Evolutionary conservation across 2,888 invertebrate species (phyloP).

Genomic region (Graphium colonna): DNA sequence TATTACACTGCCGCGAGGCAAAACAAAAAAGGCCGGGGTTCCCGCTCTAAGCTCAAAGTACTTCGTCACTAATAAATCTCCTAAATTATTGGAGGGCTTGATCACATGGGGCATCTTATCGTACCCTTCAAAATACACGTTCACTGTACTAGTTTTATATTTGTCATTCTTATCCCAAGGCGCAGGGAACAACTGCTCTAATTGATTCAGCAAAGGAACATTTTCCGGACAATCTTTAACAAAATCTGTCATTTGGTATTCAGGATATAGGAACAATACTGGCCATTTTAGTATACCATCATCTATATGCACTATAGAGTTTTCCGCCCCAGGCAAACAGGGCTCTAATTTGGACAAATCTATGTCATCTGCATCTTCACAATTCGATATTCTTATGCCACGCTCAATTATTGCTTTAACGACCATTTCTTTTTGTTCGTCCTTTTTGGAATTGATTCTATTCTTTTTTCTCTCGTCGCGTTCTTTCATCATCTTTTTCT

Average conservation of each 20-base stretch:
- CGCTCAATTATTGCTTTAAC: conserved; percentile 66
- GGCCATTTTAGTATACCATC: conserved; percentile 89
- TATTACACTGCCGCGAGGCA: conserved; percentile 77
- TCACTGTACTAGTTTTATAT: conserved; percentile 81
- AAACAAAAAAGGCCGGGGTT: conserved; percentile 83
- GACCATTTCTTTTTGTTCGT: conserved; percentile 58
- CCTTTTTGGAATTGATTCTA: conserved; percentile 56
- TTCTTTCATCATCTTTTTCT: conserved; percentile 69
- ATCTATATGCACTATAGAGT: conserved; percentile 82
- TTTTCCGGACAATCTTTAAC: conserved; percentile 90
- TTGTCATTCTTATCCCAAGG: conserved; percentile 85
- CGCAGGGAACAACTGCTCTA: conserved; percentile 83
- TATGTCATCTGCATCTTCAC: conserved; percentile 64
- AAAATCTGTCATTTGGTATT: conserved; percentile 92
- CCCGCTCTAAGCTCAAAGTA: conserved; percentile 83
- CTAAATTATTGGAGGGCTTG: conserved; percentile 75
- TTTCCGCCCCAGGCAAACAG: conserved; percentile 82
- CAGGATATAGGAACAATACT: conserved; percentile 92
- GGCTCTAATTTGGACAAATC: conserved; percentile 81
- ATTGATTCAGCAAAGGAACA: conserved; percentile 70
- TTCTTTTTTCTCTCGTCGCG: conserved; percentile 79
- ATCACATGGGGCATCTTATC: conserved; percentile 81
- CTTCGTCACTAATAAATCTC: conserved; percentile 79
- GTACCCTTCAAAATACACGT: conserved; percentile 87
- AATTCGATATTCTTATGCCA: conserved; percentile 77